Conservation (phyloP, 2,888 invertebrate genomes). For the Volucella inanis region DNA sequence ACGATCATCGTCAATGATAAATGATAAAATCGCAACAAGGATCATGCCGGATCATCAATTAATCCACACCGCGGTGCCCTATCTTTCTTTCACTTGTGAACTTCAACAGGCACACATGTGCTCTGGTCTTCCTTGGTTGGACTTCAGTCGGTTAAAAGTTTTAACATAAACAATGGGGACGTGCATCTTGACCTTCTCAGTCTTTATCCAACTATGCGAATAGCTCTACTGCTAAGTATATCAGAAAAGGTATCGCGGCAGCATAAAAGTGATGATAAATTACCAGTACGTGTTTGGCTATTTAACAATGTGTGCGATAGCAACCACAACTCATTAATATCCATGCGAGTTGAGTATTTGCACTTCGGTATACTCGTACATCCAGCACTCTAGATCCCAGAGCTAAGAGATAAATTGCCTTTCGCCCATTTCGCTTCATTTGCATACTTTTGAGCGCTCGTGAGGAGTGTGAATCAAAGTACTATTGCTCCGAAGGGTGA, state of each 20-base stretch:
- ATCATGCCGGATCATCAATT: conserved; percentile 73
- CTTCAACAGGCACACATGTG: conserved; percentile 62
- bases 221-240: conserved; percentile 41
- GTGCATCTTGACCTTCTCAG: conserved; percentile 51
- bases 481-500: conserved; percentile 3
- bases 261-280: conserved; percentile 72
- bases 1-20: conserved; percentile 71
- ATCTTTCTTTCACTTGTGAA: conserved; percentile 45
- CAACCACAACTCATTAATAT: conserved; percentile 74
- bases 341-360: conserved; percentile 58
- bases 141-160: conserved; percentile 36
- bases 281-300: conserved; percentile 69
- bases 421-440: conserved; percentile 71
- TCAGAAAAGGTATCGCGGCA: conserved; percentile 55
- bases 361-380: conserved; percentile 2
- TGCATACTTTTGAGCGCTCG: conserved; percentile 67
- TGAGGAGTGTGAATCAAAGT: conserved; percentile 52
- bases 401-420: conserved; percentile 68
- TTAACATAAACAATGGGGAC: conserved; percentile 32
- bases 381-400: conserved; percentile 39
- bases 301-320: conserved; percentile 74
- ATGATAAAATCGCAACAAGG: conserved; percentile 69
- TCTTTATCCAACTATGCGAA: conserved; percentile 36
- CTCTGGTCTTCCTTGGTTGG: conserved; percentile 4
- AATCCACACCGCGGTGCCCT: conserved; percentile 34